These are phyloP conservation scores for Hedya salicella DNA, from an alignment of 2,888 invertebrate species.

Conservation along the genomic window DNA sequence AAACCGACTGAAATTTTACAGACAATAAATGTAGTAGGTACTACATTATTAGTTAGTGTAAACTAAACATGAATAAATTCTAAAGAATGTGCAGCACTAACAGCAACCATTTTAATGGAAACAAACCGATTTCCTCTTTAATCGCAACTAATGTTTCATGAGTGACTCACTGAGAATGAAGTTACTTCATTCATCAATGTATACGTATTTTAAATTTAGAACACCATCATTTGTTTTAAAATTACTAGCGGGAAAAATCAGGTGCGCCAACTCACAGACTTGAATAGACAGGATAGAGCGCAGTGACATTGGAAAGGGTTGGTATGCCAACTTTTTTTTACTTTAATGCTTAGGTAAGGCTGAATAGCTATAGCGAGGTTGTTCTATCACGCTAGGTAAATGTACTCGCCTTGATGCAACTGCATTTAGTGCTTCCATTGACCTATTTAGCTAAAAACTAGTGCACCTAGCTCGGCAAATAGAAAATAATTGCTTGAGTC, in stretches of 20 bases:
- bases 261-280: slow-evolving; percentile 8
- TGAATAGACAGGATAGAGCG: slow-evolving; percentile 18
- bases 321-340: slow-evolving; percentile 17
- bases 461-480: slow-evolving; percentile 22
- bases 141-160: slow-evolving; percentile 3
- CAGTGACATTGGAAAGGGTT: slow-evolving; percentile 40
- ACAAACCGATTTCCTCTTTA: background rate
- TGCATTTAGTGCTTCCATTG: slow-evolving; percentile 57
- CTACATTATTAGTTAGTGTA: background rate
- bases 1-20: too few relatives aligned
- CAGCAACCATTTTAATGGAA: background rate
- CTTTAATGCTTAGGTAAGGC: slow-evolving; percentile 10
- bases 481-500: background rate
- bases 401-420: slow-evolving; percentile 57
- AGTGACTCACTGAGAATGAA: slow-evolving; percentile 20
- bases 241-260: slow-evolving; percentile 4
- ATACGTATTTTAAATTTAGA: slow-evolving; percentile 31
- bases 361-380: slow-evolving; percentile 33
- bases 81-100: background rate
- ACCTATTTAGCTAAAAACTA: slow-evolving; percentile 53
- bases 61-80: background rate
- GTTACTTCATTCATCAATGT: slow-evolving; percentile 10
- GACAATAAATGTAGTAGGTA: too few relatives aligned
- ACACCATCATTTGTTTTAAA: slow-evolving; percentile 20
- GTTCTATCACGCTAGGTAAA: slow-evolving; percentile 53